Evolutionary conservation across 2,797 vertebrate species (phyloP), one percentile per base, ranked within the genome.

Genomic region (Phrynocephalus guinanensis): DNA sequence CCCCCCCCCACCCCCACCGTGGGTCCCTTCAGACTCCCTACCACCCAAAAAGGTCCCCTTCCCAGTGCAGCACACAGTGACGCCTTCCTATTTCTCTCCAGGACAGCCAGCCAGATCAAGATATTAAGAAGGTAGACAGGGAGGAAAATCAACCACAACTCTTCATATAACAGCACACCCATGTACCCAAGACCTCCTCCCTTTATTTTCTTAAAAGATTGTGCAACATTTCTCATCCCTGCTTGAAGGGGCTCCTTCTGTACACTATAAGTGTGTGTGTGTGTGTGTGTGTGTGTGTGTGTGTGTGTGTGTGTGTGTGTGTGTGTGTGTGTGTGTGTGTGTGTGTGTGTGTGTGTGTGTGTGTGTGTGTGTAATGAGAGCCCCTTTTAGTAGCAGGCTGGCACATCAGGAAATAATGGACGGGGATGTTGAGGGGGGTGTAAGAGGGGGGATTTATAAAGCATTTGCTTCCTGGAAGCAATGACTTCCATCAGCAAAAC

Each of bases 391-490:
- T 92, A 93, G 92, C 78, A 93, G 94, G 80, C 86, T 92, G 75
- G 52, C 30, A 56, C 30, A 24, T 52, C 94, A 93, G 94, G 78
- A 87, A 84, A 94, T 78, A 89, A 93, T 56, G 88, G 87, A 22
- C 0, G 30, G 87, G 79, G 60, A 70, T n/a, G 20, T 91, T 9
- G 0, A 13, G 85, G 72, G 79, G 72, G 71, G 30, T 86, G 50
- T 1, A 20, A 38, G 30, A 33, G 86, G 22, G 66, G 71, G 79
- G 88, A 93, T 91, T 91, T 2, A 44, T 13, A 56, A 38, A 33
- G 76, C 16, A 44, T 79, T 56, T 6, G 33, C 6, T 94, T 94
- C 95, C 95, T 96, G 96, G 95, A 95, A 94, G 94, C 94, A 93
- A 93, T 94, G 93, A 93, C 92, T 91, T 96, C 93, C 86, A 44